phyloP scores from a whole-genome alignment of 2,888 invertebrate genomes.

The Cataglyphis albicans region DNA sequence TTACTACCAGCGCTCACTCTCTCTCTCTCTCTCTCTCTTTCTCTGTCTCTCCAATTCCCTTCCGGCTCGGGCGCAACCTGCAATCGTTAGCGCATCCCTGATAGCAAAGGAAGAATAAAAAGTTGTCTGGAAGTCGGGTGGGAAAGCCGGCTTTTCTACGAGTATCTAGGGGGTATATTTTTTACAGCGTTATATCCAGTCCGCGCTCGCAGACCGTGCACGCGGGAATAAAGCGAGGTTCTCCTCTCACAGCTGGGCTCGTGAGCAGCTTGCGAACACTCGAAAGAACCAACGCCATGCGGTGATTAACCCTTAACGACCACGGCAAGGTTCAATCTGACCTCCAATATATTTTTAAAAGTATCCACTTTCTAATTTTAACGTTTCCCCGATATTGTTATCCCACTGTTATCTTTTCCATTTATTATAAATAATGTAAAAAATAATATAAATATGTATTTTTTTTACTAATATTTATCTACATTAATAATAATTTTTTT shows the following conservation, averaged over 20 bases:
- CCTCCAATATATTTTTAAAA: constrained; percentile 18
- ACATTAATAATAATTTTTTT: background rate
- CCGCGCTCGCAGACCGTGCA: constrained; percentile 71
- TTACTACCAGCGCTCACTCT: constrained; percentile 30
- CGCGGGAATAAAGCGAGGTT: constrained; percentile 56
- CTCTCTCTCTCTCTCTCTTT: constrained; percentile 20
- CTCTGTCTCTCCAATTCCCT: constrained; percentile 4
- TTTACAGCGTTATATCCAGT: constrained; percentile 76
- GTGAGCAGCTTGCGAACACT: constrained; percentile 65
- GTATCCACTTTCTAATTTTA: background rate
- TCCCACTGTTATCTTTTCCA: background rate
- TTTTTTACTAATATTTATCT: background rate
- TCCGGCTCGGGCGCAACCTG: constrained; percentile 35
- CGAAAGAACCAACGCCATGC: constrained; percentile 62
- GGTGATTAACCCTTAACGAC: constrained; percentile 72
- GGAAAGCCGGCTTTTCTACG: constrained; percentile 70
- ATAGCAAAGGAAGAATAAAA: constrained; percentile 78
- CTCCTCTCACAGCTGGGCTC: constrained; percentile 61
- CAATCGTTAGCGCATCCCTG: constrained; percentile 79
- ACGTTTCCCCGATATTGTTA: background rate
- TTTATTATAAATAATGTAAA: background rate
- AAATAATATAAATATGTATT: background rate
- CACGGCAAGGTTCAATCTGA: constrained; percentile 18
- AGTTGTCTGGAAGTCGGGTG: constrained; percentile 74
- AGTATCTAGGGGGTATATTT: constrained; percentile 77